Evolutionary conservation across 2,888 invertebrate species (phyloP).

Genomic region (Eupithecia insigniata): DNA sequence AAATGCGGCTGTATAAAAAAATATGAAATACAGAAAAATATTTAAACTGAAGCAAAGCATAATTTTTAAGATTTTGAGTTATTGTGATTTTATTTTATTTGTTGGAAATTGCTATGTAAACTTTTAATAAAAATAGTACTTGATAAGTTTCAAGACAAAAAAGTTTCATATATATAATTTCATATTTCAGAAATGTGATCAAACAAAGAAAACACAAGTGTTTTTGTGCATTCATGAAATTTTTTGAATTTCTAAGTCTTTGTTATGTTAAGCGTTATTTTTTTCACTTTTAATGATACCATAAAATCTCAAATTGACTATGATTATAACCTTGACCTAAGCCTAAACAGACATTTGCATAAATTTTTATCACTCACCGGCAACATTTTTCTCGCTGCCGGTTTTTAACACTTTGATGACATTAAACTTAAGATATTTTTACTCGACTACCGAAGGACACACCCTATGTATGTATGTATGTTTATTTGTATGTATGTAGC

Average conservation of each 20-base stretch:
- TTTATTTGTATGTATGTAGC: no score
- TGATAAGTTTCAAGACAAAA: not conserved
- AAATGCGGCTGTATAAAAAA: not conserved
- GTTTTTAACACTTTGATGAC: not conserved
- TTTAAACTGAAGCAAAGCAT: not conserved
- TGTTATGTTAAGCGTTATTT: not conserved
- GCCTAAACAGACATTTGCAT: not conserved
- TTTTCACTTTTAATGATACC: not conserved
- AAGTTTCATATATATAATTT: not conserved
- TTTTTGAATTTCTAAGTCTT: not conserved
- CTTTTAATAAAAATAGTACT: not conserved
- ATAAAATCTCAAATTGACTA: not conserved
- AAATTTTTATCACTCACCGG: not conserved
- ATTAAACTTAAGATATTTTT: not conserved
- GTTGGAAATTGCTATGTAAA: not conserved
- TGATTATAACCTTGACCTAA: not conserved
- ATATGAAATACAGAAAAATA: not conserved
- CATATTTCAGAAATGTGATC: not conserved
- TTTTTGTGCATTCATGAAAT: not conserved
- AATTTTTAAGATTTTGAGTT: not conserved
- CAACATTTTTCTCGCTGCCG: not conserved
- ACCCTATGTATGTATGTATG: no score
- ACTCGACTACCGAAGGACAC: no score
- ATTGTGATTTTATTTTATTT: not conserved
- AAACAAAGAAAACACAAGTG: no score